phyloP scores from a whole-genome alignment of 2,888 invertebrate genomes.

The Xylota segnis region DNA sequence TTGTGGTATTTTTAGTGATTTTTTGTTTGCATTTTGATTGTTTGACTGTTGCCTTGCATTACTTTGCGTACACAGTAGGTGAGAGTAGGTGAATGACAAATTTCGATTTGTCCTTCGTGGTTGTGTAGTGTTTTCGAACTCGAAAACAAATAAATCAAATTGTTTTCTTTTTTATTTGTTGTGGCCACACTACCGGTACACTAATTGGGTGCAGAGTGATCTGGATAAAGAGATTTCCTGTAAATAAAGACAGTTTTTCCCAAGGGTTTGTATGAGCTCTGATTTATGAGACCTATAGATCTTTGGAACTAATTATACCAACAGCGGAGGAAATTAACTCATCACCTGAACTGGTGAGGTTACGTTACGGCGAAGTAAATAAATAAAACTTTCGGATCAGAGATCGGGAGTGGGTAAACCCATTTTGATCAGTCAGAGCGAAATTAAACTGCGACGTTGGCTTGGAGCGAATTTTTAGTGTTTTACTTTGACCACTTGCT shows the following conservation, averaged over 20 bases:
- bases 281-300: background rate
- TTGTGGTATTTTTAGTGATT: background rate
- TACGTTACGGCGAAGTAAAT: background rate
- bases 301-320: background rate
- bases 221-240: background rate
- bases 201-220: slow-evolving; percentile 19
- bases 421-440: background rate
- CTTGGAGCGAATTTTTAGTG: too few species aligned
- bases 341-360: background rate
- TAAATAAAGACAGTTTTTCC: background rate
- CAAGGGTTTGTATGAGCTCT: background rate
- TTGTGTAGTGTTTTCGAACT: slow-evolving; percentile 9
- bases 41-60: background rate
- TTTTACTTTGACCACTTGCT: too few species aligned
- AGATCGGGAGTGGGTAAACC: background rate
- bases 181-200: background rate
- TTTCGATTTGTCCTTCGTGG: background rate
- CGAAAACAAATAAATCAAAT: slow-evolving; percentile 23
- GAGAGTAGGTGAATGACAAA: slow-evolving; percentile 5
- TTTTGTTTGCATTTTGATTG: background rate
- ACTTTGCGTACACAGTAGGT: background rate
- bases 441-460: background rate
- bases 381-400: background rate
- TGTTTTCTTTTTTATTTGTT: background rate
- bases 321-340: background rate